Evolutionary conservation across 2,888 invertebrate species (phyloP).

Genomic region (Eupsilia transversa): DNA sequence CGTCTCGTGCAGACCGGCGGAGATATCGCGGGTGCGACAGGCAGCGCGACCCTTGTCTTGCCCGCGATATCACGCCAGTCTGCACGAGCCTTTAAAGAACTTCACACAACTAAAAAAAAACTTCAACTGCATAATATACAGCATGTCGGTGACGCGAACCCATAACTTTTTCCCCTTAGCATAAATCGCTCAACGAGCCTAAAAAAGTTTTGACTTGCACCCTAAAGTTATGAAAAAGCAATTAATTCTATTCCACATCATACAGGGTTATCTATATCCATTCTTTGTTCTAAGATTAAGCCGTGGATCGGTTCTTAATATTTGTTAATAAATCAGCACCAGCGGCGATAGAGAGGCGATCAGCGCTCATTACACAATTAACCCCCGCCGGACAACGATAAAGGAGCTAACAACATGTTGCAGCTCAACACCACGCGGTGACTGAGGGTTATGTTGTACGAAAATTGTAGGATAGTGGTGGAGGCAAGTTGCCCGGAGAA

Average conservation of each 20-base stretch:
- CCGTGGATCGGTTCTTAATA: conserved; percentile 30
- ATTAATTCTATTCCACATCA: background rate
- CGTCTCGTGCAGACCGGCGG: no score
- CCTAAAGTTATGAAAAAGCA: no score
- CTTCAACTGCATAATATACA: no score
- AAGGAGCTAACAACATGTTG: conserved; percentile 36
- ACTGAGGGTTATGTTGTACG: background rate
- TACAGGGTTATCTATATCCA: background rate
- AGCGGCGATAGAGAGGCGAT: background rate
- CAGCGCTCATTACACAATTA: conserved; percentile 33
- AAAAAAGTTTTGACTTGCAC: no score
- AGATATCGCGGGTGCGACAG: no score
- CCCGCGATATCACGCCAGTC: no score
- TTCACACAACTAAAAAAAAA: no score
- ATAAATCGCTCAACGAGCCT: no score
- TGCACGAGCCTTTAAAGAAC: no score
- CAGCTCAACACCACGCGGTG: background rate
- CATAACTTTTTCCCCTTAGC: no score
- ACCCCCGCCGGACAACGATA: conserved; percentile 13
- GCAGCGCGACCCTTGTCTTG: no score
- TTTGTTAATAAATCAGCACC: conserved; percentile 27
- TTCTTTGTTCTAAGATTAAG: background rate
- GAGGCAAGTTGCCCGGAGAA: background rate
- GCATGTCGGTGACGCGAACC: no score
- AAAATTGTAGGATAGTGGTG: background rate